Evolutionary conservation across 2,113 vertebrate species (phyloP).

Genomic region (Furnarius figulus): DNA sequence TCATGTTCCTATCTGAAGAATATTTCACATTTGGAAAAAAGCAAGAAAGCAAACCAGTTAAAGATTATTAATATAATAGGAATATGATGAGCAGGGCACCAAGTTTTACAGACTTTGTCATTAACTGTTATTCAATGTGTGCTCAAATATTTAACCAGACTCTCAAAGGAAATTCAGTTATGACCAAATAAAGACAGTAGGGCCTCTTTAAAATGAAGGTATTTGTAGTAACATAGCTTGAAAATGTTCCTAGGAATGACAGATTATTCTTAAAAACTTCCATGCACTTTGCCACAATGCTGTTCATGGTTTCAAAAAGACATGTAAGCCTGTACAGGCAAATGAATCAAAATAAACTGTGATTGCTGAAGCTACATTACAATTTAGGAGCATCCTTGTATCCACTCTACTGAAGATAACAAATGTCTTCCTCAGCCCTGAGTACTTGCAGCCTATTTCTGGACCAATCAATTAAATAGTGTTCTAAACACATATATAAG

Average conservation of each 20-base stretch:
- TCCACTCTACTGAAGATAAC: neutral
- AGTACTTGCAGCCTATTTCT: neutral
- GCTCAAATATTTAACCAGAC: neutral
- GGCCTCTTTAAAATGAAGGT: neutral
- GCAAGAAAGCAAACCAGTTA: neutral
- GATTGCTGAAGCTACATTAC: neutral
- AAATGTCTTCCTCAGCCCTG: neutral
- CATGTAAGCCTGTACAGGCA: neutral
- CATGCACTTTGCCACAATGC: rapidly evolving
- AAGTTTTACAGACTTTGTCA: neutral
- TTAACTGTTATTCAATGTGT: neutral
- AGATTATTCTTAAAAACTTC: neutral
- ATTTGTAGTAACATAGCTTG: neutral
- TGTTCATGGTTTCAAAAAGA: neutral
- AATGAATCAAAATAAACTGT: neutral
- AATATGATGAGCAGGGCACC: neutral
- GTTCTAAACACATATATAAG: neutral
- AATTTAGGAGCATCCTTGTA: neutral
- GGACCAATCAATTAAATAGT: neutral
- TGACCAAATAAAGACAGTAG: neutral
- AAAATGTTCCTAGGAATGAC: neutral
- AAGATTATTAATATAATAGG: neutral
- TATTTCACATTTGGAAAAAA: neutral
- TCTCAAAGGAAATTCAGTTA: neutral
- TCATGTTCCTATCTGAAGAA: neutral